phyloP scores from a whole-genome alignment of 1,140 invertebrate species.

The Cylas formicarius region DNA sequence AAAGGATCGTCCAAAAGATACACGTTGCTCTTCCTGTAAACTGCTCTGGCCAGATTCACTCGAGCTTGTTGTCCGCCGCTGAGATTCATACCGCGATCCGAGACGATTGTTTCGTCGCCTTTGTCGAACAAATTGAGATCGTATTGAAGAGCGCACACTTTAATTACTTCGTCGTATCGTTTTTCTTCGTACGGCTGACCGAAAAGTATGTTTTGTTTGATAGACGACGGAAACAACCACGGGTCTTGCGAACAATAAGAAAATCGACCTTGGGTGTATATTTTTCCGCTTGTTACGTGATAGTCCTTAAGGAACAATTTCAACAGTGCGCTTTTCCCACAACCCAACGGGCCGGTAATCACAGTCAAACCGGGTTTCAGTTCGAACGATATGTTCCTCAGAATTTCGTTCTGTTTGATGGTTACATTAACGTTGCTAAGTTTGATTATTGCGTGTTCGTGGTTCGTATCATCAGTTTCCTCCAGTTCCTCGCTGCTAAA shows the following conservation, averaged over 20 bases:
- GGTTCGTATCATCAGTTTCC: slow-evolving; percentile 8
- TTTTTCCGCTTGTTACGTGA: slow-evolving; percentile 50
- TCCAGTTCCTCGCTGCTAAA: slow-evolving; percentile 25
- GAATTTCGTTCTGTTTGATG: slow-evolving; percentile 40
- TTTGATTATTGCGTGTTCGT: slow-evolving; percentile 10
- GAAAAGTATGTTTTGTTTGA: slow-evolving; percentile 60
- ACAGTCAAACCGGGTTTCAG: slow-evolving; percentile 57
- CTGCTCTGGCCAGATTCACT: slow-evolving; percentile 76
- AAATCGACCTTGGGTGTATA: slow-evolving; percentile 58
- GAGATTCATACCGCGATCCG: slow-evolving; percentile 69
- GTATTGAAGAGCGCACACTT: slow-evolving; percentile 50
- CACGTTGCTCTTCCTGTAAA: slow-evolving; percentile 72
- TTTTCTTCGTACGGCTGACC: slow-evolving; percentile 39
- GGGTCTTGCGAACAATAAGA: slow-evolving; percentile 75
- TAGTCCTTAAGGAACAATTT: slow-evolving; percentile 67
- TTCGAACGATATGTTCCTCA: slow-evolving; percentile 50
- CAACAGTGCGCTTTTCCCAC: slow-evolving; percentile 71
- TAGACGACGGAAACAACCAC: slow-evolving; percentile 62
- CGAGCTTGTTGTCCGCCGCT: slow-evolving; percentile 86
- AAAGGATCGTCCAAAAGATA: slow-evolving; percentile 79
- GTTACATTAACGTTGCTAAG: slow-evolving; percentile 28
- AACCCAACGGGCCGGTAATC: slow-evolving; percentile 71
- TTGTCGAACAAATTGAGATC: slow-evolving; percentile 63
- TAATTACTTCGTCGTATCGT: slow-evolving; percentile 43
- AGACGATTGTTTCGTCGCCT: slow-evolving; percentile 73